Conservation (phyloP, 2,888 invertebrate species). For the Diadegma fenestrale region DNA sequence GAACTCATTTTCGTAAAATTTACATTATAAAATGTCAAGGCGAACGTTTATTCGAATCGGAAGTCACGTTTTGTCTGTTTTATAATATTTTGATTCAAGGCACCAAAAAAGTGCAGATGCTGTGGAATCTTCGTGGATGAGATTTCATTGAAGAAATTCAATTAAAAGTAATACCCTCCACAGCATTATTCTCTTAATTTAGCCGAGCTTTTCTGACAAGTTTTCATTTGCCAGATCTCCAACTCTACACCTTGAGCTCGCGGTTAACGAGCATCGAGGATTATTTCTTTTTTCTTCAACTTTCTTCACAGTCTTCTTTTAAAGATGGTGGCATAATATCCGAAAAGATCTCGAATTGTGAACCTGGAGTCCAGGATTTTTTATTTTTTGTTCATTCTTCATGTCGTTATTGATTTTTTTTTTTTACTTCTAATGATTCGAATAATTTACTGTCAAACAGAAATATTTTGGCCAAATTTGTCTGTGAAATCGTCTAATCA, state of each 20-base stretch:
- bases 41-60: neutral
- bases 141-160: slow-evolving; percentile 83
- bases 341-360: neutral
- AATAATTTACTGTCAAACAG: neutral
- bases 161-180: slow-evolving; percentile 82
- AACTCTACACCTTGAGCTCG: slow-evolving; percentile 27
- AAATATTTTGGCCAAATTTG: neutral
- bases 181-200: slow-evolving; percentile 61
- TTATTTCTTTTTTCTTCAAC: slow-evolving; percentile 45
- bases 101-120: slow-evolving; percentile 16
- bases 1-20: neutral
- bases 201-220: slow-evolving; percentile 49
- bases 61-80: slow-evolving; percentile 5
- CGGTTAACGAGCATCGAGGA: slow-evolving; percentile 39
- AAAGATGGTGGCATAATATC: neutral
- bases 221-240: slow-evolving; percentile 53
- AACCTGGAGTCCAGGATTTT: neutral
- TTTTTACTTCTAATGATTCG: neutral
- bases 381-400: neutral
- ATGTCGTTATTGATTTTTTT: neutral
- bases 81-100: slow-evolving; percentile 17
- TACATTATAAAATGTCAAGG: neutral
- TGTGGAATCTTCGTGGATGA: slow-evolving; percentile 72
- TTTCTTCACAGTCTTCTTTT: slow-evolving; percentile 16
- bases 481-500: neutral